A percentile compares a stretch with the other conserved stretches of the same genome.
These are phyloP conservation scores for Laticauda laticaudata DNA, from an alignment of 2,113 vertebrate genomes.

Conservation along the genomic window DNA sequence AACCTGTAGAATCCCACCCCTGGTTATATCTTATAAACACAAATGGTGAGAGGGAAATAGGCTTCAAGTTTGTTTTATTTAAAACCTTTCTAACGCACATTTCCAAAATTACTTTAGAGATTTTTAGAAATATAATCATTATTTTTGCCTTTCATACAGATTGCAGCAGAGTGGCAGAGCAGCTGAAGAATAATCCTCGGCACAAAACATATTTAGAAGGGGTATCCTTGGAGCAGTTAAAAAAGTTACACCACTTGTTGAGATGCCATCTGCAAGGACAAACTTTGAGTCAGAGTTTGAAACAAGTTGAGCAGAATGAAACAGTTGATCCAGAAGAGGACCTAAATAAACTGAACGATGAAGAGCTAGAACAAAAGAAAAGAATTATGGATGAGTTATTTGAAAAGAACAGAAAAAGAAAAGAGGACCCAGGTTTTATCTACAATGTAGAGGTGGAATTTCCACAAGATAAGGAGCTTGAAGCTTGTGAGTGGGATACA, in stretches of 20 bases:
- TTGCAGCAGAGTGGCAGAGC: conserved; percentile 82
- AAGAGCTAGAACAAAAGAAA: conserved; percentile 84
- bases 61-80: not conserved
- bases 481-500: conserved; percentile 88
- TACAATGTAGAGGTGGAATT: conserved; percentile 92
- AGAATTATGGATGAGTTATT: conserved; percentile 90
- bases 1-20: too few relatives aligned
- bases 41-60: not conserved
- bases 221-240: conserved; percentile 80
- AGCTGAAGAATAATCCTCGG: conserved; percentile 83
- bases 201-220: conserved; percentile 82
- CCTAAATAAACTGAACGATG: conserved; percentile 90
- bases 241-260: conserved; percentile 81
- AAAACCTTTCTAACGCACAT: not conserved
- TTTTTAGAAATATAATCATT: not conserved
- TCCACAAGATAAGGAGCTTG: conserved; percentile 67
- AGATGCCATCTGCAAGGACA: conserved; percentile 79
- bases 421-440: conserved; percentile 84
- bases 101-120: not conserved
- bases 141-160: conserved; percentile 69
- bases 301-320: conserved; percentile 70
- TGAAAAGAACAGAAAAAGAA: conserved; percentile 83
- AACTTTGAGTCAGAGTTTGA: conserved; percentile 74
- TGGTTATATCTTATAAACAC: not conserved
- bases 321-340: conserved; percentile 83